Evolutionary conservation across 2,113 vertebrate species (phyloP).

Genomic region (Macrotus californicus): DNA sequence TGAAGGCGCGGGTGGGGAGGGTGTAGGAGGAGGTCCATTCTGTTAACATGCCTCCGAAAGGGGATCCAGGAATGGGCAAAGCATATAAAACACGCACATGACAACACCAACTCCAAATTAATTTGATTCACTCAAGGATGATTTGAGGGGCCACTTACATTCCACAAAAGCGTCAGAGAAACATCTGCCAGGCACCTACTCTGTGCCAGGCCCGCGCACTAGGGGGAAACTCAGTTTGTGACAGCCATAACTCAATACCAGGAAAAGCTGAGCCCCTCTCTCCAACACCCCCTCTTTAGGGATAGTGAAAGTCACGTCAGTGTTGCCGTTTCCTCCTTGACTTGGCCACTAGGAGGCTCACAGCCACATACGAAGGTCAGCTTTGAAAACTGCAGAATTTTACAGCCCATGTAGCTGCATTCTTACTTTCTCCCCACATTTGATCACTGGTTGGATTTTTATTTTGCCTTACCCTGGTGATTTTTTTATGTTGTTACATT

Average conservation of each 20-base stretch:
- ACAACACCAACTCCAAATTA: neutral
- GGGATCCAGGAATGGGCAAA: no score
- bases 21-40: neutral
- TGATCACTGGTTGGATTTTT: neutral
- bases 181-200: no score
- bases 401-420: rapidly evolving
- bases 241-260: neutral
- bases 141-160: neutral
- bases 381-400: neutral
- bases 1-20: neutral
- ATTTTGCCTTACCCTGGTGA: neutral
- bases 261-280: neutral
- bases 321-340: neutral
- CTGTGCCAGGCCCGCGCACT: neutral
- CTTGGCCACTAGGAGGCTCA: neutral
- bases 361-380: neutral
- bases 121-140: neutral
- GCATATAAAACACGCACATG: neutral
- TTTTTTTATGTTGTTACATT: neutral
- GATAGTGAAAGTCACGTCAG: neutral
- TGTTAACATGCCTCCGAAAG: neutral
- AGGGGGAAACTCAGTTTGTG: neutral
- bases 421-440: neutral
- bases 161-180: neutral
- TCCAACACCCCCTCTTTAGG: neutral